phyloP scores from a whole-genome alignment of 2,888 invertebrate species.

The Miltochrista miniata region DNA sequence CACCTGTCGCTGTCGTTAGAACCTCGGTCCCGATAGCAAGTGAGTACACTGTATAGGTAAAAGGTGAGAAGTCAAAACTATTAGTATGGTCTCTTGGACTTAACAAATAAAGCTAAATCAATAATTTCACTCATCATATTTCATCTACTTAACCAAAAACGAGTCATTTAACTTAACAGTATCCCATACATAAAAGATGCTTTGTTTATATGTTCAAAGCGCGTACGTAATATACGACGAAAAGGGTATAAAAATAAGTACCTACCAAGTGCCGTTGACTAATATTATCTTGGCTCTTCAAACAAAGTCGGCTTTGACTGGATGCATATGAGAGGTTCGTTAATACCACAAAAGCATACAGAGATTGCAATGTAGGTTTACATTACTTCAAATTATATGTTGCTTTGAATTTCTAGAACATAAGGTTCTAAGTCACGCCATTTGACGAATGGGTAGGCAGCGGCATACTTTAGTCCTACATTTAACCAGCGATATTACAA shows the following conservation, averaged over 20 bases:
- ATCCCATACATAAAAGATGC: conserved; percentile 1
- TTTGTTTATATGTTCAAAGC: conserved; percentile 18
- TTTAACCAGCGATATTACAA: no score
- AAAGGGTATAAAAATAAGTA: conserved; percentile 34
- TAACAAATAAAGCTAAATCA: no score
- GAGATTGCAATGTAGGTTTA: conserved; percentile 37
- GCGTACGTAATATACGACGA: conserved; percentile 33
- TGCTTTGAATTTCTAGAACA: conserved; percentile 18
- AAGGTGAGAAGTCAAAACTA: no score
- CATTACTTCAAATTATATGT: conserved; percentile 35
- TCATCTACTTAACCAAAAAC: not conserved
- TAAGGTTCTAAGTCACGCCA: not conserved
- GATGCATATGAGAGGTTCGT: conserved; percentile 38
- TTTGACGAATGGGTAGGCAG: no score
- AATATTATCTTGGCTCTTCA: conserved; percentile 44
- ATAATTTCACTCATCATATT: not conserved
- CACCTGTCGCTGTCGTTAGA: no score
- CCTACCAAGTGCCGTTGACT: conserved; percentile 40
- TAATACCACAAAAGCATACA: conserved; percentile 46
- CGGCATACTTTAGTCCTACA: no score
- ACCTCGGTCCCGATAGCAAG: no score
- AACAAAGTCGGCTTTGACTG: conserved; percentile 54
- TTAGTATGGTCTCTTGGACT: no score
- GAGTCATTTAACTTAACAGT: not conserved
- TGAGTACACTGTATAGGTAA: no score